These are phyloP conservation scores for Harpalus rufipes DNA, from an alignment of 2,888 invertebrate genomes.

Conservation along the genomic window DNA sequence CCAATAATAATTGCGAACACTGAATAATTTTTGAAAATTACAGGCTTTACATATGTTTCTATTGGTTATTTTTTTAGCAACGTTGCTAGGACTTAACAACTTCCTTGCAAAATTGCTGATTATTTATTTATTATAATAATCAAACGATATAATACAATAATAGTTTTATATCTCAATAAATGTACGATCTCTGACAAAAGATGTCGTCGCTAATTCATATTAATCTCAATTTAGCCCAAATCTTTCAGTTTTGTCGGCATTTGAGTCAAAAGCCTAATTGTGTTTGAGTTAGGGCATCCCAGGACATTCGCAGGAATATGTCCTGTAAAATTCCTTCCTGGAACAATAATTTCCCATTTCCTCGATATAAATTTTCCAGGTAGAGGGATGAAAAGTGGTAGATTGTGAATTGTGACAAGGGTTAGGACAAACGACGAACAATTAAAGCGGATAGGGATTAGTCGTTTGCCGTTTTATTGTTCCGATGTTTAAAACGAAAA, in stretches of 20 bases:
- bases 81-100: no score
- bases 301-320: constrained; percentile 12
- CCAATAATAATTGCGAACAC: no score
- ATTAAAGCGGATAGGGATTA: not conserved
- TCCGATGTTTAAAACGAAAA: no score
- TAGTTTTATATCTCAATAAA: no score
- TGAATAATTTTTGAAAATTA: no score
- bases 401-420: constrained; percentile 16
- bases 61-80: no score
- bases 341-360: constrained; percentile 19
- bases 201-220: not conserved
- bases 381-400: constrained; percentile 21
- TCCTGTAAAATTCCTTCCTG: constrained; percentile 41
- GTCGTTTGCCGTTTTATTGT: not conserved
- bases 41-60: no score
- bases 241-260: not conserved
- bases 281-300: not conserved
- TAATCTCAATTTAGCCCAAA: not conserved
- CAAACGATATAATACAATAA: no score
- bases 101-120: no score
- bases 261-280: not conserved
- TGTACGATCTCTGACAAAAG: no score
- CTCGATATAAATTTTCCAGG: constrained; percentile 10
- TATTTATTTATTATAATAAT: no score
- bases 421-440: constrained; percentile 16